phyloP scores from a whole-genome alignment of 2,888 invertebrate genomes.

The Cataglyphis cursor region DNA sequence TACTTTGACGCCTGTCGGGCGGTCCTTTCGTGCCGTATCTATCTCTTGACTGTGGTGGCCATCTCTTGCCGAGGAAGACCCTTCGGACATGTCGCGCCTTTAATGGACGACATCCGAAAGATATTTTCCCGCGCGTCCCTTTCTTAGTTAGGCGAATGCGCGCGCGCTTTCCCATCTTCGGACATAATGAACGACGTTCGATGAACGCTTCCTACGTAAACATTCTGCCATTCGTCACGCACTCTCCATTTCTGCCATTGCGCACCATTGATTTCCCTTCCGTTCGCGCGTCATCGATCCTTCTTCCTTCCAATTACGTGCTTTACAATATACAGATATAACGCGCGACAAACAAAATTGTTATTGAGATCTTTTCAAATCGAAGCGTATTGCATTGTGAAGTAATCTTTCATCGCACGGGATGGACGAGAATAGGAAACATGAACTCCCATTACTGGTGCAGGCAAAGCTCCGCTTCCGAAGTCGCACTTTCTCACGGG shows the following conservation, averaged over 20 bases:
- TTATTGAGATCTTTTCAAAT: neutral
- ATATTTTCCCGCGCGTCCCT: constrained; percentile 13
- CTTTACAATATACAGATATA: neutral
- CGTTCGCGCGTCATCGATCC: neutral
- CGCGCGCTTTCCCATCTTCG: constrained; percentile 28
- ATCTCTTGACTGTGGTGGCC: constrained; percentile 46
- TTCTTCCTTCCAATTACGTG: neutral
- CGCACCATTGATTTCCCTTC: constrained; percentile 24
- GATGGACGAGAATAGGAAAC: neutral
- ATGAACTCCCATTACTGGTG: neutral
- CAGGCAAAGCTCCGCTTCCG: constrained; percentile 1
- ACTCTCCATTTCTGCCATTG: neutral
- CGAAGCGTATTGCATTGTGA: too few species aligned
- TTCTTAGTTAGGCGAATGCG: neutral
- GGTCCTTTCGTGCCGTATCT: constrained; percentile 52
- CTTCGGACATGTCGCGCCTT: constrained; percentile 13
- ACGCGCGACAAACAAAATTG: neutral
- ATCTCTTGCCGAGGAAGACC: constrained; percentile 8
- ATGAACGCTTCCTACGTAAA: constrained; percentile 27
- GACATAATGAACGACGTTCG: constrained; percentile 6
- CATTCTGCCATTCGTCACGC: neutral
- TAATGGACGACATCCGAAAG: constrained; percentile 42
- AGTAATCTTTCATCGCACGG: too few species aligned
- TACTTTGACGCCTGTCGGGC: constrained; percentile 53
- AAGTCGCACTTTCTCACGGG: constrained; percentile 44